Evolutionary conservation across 2,888 invertebrate species (phyloP), one percentile per base, ranked within the genome.

Genomic region (Coleophora flavipennella): DNA sequence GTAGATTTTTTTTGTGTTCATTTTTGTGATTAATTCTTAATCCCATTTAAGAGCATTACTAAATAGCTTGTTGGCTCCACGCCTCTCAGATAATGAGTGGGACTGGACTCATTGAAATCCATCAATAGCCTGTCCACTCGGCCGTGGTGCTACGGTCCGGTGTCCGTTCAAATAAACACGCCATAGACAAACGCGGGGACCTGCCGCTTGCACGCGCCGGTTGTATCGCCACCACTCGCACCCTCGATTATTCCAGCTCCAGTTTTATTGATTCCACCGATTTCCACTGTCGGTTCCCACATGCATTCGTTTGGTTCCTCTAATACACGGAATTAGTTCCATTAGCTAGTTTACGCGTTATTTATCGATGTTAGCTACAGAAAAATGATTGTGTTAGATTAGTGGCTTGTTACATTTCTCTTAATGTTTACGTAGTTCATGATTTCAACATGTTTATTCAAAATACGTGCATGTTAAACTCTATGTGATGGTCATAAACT

Each of bases 121-220:
- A 33, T 36, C 36, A 20, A 20, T 20, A 20, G 20, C 3, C 6
- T 20, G 28, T 20, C 12, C 12, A 28, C 10, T 27, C 27, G 20
- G 10, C 29, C 35, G 28, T 29, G 28, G 20, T 6, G 6, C 20
- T 20, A 20, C 6, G 6, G 20, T 20, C 20, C 20, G 12, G 3
- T 28, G 31, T 11, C 35, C 48, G 51, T n/a, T n/a, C n/a, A n/a
- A n/a, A 20, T 20, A 6, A 20, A 20, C 20, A 54, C 50, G 54
- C 60, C 59, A 57, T 60, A 56, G 55, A 57, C 57, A 62, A 62
- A 59, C 59, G 59, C 20, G 20, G 20, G 46, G 58, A 50, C 53
- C 56, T 46, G 47, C 44, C 74, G 69, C 50, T 50, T 52, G 63
- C 80, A 79, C 74, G 75, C 74, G 77, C 62, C 72, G 67, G 51